phyloP scores from a whole-genome alignment of 2,888 invertebrate genomes.

The Papilio elwesi region DNA sequence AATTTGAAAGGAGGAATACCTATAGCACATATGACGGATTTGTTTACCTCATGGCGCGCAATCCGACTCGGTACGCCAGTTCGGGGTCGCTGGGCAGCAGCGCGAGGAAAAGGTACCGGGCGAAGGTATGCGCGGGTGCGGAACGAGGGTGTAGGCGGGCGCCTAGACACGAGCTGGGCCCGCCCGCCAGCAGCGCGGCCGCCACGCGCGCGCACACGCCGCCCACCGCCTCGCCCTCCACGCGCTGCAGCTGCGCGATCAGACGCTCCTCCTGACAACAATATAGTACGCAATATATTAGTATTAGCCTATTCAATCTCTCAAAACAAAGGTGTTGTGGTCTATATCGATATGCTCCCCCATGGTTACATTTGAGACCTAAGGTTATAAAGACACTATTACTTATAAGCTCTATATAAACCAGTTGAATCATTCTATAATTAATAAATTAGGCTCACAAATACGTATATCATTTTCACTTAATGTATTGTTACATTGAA shows the following conservation, averaged over 20 bases:
- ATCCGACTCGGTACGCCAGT: slow-evolving; percentile 90
- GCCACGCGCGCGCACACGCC: slow-evolving; percentile 88
- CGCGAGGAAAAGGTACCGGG: slow-evolving; percentile 90
- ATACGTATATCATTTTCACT: too few relatives aligned
- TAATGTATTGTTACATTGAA: too few relatives aligned
- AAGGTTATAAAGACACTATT: too few relatives aligned
- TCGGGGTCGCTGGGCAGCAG: slow-evolving; percentile 90
- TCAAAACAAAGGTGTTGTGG: too few relatives aligned
- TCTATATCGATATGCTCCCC: too few relatives aligned
- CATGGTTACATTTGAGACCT: too few relatives aligned
- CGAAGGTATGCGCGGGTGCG: slow-evolving; percentile 93
- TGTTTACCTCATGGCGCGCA: slow-evolving; percentile 87
- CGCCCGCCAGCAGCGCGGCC: slow-evolving; percentile 88
- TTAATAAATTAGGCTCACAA: too few relatives aligned
- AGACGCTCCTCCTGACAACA: slow-evolving; percentile 88
- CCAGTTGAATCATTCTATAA: too few relatives aligned
- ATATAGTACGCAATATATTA: slow-evolving; percentile 17
- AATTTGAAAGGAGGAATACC: too few relatives aligned
- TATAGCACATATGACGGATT: too few relatives aligned
- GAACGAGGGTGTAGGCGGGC: slow-evolving; percentile 90
- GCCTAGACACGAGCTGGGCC: slow-evolving; percentile 90
- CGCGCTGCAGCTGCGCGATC: slow-evolving; percentile 89
- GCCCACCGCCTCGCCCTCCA: slow-evolving; percentile 89
- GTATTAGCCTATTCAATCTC: too few relatives aligned
- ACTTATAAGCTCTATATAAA: too few relatives aligned